phyloP scores from a whole-genome alignment of 1,140 invertebrate genomes.

The Drosophila neocordata region DNA sequence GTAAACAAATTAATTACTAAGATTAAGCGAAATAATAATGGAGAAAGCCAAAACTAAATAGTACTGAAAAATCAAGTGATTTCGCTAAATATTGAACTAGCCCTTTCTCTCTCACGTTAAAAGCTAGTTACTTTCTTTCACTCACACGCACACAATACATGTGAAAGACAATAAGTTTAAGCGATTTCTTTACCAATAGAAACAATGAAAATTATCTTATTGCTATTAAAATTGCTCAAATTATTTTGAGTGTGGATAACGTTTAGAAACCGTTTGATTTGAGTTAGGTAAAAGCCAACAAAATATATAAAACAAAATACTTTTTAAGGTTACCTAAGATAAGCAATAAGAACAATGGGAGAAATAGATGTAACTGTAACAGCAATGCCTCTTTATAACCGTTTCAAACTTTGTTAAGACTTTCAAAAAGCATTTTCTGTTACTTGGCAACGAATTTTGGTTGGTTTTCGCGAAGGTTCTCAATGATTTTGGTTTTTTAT shows the following conservation, averaged over 20 bases:
- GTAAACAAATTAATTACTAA: conserved; percentile 5
- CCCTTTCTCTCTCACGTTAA: conserved; percentile 18
- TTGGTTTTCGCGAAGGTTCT: neutral
- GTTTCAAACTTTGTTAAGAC: too few species aligned
- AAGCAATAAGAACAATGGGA: too few species aligned
- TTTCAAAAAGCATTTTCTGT: too few species aligned
- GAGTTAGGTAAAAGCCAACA: too few species aligned
- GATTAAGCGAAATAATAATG: conserved; percentile 3
- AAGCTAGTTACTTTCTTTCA: conserved; percentile 66
- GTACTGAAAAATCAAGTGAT: neutral
- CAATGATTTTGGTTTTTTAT: neutral
- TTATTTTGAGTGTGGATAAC: too few species aligned
- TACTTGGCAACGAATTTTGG: neutral
- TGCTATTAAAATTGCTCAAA: too few species aligned
- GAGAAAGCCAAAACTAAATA: neutral
- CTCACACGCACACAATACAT: neutral
- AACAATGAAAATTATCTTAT: too few species aligned
- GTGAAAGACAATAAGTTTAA: neutral
- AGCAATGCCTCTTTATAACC: neutral
- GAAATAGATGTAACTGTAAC: neutral
- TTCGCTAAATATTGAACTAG: conserved; percentile 10
- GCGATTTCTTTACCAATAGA: too few species aligned
- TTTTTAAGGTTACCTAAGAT: too few species aligned
- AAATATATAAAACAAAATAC: too few species aligned
- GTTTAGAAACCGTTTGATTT: too few species aligned